Base-by-base conservation (phyloP, 2,888 invertebrate species). In the Mimachlamys varia region DNA sequence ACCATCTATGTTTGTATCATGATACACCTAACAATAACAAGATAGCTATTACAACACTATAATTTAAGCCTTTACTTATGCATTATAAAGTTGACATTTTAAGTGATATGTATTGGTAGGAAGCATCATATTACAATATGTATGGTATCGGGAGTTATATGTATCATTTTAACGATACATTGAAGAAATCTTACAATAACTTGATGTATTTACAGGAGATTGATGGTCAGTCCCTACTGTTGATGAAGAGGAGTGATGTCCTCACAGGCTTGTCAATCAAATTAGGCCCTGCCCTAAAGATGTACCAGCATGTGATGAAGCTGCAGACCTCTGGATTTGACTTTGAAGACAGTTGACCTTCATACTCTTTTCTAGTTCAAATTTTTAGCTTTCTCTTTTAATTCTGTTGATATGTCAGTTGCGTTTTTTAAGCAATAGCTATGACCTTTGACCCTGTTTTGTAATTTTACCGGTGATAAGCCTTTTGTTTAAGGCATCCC, bases 261-360 rank as follows among this genome's bases (percentile, higher is more conserved):
- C 97, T 99, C 5, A 98, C 97, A 91, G 98, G 98, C 76, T 97
- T 99, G 92, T 98, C 98, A 76, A 97, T 99, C 44, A 98, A 98
- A 92, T 97, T 99, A n/a, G 99, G 99, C 0, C 98, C 98, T 88
- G 99, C 99, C 5, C 97, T 99, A 89, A 98, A 98, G 95, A 97
- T 99, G 88, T 98, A 98, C 94, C 97, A 98, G 89, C 98, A 98
- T 91, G 98, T 99, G 90, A 97, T 98, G 22, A 98, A 98, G 96
- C 97, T 99, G 92, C 99, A 99, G 97, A 98, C 98, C 10, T 94
- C 92, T 55, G 93, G 93, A 27, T 33, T 90, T 22, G 90, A 91
- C 53, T 12, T 91, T 12, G 91, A 91, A 33, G 89, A 89, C 12
- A 76, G 76, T 76, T 76, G 76, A 76, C 76, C 76, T 33, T 7